Base-by-base conservation (phyloP, 2,797 vertebrate species). In the Sus cebifrons region DNA sequence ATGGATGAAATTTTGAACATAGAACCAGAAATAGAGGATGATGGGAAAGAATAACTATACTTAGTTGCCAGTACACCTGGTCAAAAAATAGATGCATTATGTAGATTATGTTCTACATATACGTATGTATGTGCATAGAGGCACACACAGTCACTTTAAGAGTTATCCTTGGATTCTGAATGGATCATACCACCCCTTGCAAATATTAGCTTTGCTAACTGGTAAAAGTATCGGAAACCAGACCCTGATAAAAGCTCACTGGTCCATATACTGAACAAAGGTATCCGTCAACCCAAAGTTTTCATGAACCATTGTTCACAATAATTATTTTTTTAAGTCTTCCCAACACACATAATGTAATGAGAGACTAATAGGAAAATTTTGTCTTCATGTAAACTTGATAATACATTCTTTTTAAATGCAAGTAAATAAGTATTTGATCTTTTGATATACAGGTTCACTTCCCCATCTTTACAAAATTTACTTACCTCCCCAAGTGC, bases 191-290 rank as follows among this genome's bases (percentile, higher is more conserved):
- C 21, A 27, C 27, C 81, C 65, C 15, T 83, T 87, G 11, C 15
- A 84, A 54, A 81, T 85, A 68, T 21, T 74, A 56, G 25, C 58
- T 89, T 84, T 92, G 64, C 23, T 96, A 90, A 89, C 32, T 88
- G 18, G 15, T 74, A n/a, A 71, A 65, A 83, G 17, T 62, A 58
- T 40, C 32, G n/a, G 49, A 70, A 94, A 75, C 7, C 3, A 86
- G 27, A 71, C 13, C 8, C 9, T 18, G 12, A 83, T 14, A 89
- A 64, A 93, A 93, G 16, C 21, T 83, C 18, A 36, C 16, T 75
- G 20, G 18, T 21, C 20, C 74, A 49, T 36, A 70, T 49, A 73
- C 3, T 85, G 12, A 87, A 89, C 8, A 75, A 54, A 92, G 15
- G 64, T 4, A 96, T 10, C 20, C 54, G 5, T 52, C 15, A 89